These are phyloP conservation scores for Drosophila ustulata DNA, from an alignment of 2,888 invertebrate species.

Conservation along the genomic window DNA sequence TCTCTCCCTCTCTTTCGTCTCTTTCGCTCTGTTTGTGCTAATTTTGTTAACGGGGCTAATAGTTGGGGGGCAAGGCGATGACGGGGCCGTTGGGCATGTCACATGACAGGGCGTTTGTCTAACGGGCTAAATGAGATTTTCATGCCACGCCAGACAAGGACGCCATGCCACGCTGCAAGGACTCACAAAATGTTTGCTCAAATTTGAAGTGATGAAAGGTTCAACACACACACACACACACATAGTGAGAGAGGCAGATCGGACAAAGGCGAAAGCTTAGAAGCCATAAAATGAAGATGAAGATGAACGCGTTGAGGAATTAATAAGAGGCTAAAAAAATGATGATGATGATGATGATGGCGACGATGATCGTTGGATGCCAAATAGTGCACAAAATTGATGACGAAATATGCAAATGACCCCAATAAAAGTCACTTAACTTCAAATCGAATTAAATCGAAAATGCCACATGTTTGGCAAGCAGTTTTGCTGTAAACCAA, in stretches of 20 bases:
- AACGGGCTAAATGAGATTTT: conserved; percentile 66
- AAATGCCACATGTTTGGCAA: conserved; percentile 28
- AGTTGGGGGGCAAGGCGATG: conserved; percentile 56
- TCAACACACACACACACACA: conserved; percentile 56
- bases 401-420: conserved; percentile 56
- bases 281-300: conserved; percentile 72
- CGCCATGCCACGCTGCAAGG: conserved; percentile 9
- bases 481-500: conserved; percentile 17
- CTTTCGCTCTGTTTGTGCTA: conserved; percentile 42
- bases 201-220: conserved; percentile 74
- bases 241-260: conserved; percentile 3
- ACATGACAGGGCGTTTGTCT: conserved; percentile 46
- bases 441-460: conserved; percentile 53
- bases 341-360: conserved; percentile 18
- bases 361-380: conserved; percentile 20
- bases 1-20: conserved; percentile 1
- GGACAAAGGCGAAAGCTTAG: conserved; percentile 52
- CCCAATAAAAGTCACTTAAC: conserved; percentile 54
- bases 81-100: conserved; percentile 41
- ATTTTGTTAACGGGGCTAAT: conserved; percentile 72
- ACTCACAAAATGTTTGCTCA: conserved; percentile 62
- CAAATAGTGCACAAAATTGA: conserved; percentile 39
- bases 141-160: conserved; percentile 30
- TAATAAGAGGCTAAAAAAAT: conserved; percentile 53
- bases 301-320: conserved; percentile 75